Base-by-base conservation (phyloP, 2,113 vertebrate genomes). In the Anguilla japonica region DNA sequence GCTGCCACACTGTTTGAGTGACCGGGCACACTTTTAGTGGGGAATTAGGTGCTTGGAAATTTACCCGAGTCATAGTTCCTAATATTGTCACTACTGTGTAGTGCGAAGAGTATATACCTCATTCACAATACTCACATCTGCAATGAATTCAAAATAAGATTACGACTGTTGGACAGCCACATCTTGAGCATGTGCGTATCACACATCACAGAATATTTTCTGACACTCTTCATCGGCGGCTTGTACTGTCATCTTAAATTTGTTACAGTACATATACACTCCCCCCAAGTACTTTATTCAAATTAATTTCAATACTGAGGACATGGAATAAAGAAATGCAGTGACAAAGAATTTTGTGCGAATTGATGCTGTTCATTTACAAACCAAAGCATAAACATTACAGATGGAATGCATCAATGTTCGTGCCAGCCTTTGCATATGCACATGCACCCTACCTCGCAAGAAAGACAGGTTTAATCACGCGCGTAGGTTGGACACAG, bases 401-500 rank as follows among this genome's bases (percentile, higher is more conserved):
- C 9, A 9, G n/a, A 34, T 75, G 71, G 71, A 34, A 75, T 75
- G n/a, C 9, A 34, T 34, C n/a, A 13, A 9, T 34, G 71, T 34
- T 75, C 1, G 26, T 75, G 71, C 9, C n/a, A 75, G 34, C 2
- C n/a, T 34, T 75, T 67, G 60, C 60, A 22, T 67, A 26, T 67
- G 60, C 18, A 67, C 60, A 26, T 67, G 60, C 60, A 67, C 22
- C 71, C 26, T 75, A 26, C 71, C n/a, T 75, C 71, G 34, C 71
- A 75, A 75, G 71, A 75, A n/a, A 75, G 71, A 34, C 71, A 75
- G n/a, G 71, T 75, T 75, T 34, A 75, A 13, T 75, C 71, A 75
- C 26, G 26, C 4, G 20, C 26, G 2, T 75, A 9, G 11, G 71
- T 29, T n/a, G 29, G 71, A 75, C 71, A 75, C 71, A 9, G 71